These are phyloP conservation scores for Rugalucina vietnamica DNA, from an alignment of 2,888 invertebrate genomes.

Conservation along the genomic window DNA sequence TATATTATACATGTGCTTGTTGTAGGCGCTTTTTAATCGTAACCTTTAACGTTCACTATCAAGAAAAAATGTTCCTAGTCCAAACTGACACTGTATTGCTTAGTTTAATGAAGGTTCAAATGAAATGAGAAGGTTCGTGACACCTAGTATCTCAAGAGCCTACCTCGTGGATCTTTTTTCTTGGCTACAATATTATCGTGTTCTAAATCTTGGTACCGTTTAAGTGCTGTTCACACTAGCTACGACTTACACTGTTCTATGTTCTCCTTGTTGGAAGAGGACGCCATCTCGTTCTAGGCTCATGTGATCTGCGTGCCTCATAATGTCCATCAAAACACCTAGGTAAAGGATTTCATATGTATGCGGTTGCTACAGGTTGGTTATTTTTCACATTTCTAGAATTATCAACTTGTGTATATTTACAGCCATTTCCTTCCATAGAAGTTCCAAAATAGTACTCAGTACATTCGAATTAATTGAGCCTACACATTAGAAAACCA, in stretches of 20 bases:
- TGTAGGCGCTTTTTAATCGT: too few relatives aligned
- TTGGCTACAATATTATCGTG: not conserved
- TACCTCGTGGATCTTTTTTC: not conserved
- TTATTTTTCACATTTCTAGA: not conserved
- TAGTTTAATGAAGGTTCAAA: not conserved
- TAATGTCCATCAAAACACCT: slow-evolving; percentile 7
- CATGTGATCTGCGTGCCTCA: not conserved
- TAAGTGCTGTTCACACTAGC: not conserved
- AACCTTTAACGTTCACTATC: too few relatives aligned
- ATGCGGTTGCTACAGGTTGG: not conserved
- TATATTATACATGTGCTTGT: too few relatives aligned
- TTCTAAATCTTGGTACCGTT: too few relatives aligned
- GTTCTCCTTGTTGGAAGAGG: not conserved
- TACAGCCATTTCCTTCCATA: too few relatives aligned
- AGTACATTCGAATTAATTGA: not conserved
- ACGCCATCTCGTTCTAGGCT: not conserved
- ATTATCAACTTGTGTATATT: too few relatives aligned
- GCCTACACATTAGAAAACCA: not conserved
- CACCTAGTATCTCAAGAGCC: not conserved
- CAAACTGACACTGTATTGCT: not conserved
- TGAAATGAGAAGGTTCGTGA: not conserved
- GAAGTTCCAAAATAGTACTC: not conserved
- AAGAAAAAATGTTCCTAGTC: not conserved
- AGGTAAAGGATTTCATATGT: not conserved
- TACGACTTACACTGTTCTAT: not conserved